Base-by-base conservation (phyloP, 2,888 invertebrate genomes). In the Campoletis raptor region DNA sequence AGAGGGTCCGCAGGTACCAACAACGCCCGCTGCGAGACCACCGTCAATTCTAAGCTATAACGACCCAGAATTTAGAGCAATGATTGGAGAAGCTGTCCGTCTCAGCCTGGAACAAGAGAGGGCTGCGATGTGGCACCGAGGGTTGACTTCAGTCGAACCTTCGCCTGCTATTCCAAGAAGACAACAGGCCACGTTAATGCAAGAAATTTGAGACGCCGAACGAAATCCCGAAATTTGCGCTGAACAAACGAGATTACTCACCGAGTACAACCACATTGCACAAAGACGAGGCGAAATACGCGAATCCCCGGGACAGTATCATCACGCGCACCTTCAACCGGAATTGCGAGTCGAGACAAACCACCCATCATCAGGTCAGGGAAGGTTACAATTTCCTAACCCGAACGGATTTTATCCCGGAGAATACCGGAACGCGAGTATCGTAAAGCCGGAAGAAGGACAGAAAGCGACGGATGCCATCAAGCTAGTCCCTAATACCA, bases 331-430 rank as follows among this genome's bases (percentile, higher is more conserved):
- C 0, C 36, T 21, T 5, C 69, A 30, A n/a, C 42, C 30, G 4
- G 70, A 70, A 24, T 24, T 18, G 18, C 57, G 2, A 6, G 45
- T 42, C 30, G 70, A 80, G 1, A 70, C 45, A 30, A 10, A 70
- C 12, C 61, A 12, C 12, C 36, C 79, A 45, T 0, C 57, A n/a
- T 57, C 79, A 3, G 8, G 2, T 0, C 79, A 57, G 24, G 79
- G 79, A 42, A 69, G 57, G 57, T 4, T 18, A 1, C 69, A 42
- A 70, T 8, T 12, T 7, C 70, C 69, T 2, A 79, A 79, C 21
- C 69, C 79, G 9, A 79, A 79, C 12, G 70, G 79, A 57, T 79
- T 79, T 79, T 79, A 57, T 12, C 79, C 79, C 3, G 79, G 79
- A 1, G 79, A 79, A 57, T 70, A 69, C 45, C 40, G 69, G 42